Evolutionary conservation across 2,888 invertebrate genomes (phyloP).

Genomic region (Drosophila heteroneura): DNA sequence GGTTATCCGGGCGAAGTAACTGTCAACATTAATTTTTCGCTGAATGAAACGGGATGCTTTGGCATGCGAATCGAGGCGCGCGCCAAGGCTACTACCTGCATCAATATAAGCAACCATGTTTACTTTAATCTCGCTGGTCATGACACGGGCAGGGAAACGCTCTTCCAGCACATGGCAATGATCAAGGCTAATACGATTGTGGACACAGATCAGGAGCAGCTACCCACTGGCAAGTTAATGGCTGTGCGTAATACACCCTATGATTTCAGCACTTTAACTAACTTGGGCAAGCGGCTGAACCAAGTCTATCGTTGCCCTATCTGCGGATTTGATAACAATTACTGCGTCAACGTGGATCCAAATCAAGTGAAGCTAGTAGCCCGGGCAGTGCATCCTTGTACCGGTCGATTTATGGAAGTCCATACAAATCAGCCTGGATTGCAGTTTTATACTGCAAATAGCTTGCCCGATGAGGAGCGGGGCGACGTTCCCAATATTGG

Average conservation of each 20-base stretch:
- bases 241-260: conserved; percentile 90
- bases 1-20: conserved; percentile 95
- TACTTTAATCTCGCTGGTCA: conserved; percentile 97
- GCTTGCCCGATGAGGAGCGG: conserved; percentile 88
- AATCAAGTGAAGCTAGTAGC: conserved; percentile 87
- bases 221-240: conserved; percentile 90
- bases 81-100: conserved; percentile 91
- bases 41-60: conserved; percentile 91
- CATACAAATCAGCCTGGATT: conserved; percentile 95
- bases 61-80: conserved; percentile 92
- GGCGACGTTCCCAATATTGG: conserved; percentile 88
- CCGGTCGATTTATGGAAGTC: conserved; percentile 92
- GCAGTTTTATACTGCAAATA: conserved; percentile 94
- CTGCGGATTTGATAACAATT: conserved; percentile 66
- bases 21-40: conserved; percentile 89
- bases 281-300: conserved; percentile 89
- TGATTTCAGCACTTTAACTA: conserved; percentile 90
- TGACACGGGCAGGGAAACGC: conserved; percentile 86
- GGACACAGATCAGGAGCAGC: conserved; percentile 88
- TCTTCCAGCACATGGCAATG: conserved; percentile 89
- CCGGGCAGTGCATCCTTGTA: conserved; percentile 89
- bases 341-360: conserved; percentile 57
- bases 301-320: conserved; percentile 87
- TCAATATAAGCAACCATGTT: conserved; percentile 94
- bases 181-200: conserved; percentile 92